Evolutionary conservation across 2,797 vertebrate species (phyloP).

Genomic region (Anableps anableps): DNA sequence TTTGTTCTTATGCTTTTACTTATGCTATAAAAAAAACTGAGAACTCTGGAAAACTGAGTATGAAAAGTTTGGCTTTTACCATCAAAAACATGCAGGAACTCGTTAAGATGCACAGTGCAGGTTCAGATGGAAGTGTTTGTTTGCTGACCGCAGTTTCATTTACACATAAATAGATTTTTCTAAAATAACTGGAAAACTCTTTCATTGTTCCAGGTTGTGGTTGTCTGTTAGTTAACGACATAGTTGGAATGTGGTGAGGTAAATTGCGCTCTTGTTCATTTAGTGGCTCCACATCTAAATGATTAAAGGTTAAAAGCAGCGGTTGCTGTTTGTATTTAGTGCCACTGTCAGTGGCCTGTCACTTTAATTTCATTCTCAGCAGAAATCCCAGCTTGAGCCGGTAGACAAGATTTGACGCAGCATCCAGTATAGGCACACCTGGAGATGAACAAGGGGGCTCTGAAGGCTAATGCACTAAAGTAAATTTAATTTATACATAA

Average conservation of each 20-base stretch:
- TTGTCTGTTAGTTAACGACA: not conserved
- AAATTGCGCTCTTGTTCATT: not conserved
- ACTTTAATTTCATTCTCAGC: conserved; percentile 51
- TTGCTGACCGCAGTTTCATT: not conserved
- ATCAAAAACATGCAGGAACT: not conserved
- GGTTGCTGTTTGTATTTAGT: conserved; percentile 12
- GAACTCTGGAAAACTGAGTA: not conserved
- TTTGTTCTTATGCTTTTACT: not conserved
- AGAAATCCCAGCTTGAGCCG: conserved; percentile 30
- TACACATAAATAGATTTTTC: not conserved
- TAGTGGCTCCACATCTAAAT: conserved; percentile 10
- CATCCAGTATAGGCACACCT: not conserved
- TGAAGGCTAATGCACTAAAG: not conserved
- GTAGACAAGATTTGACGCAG: not conserved
- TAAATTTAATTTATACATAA: not conserved
- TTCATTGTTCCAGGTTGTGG: not conserved
- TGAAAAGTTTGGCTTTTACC: not conserved
- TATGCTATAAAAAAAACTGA: not conserved
- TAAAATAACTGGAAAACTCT: not conserved
- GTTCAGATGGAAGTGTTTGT: not conserved
- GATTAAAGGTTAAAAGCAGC: conserved; percentile 20
- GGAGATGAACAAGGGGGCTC: not conserved
- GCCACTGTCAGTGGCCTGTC: conserved; percentile 4
- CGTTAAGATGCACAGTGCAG: not conserved
- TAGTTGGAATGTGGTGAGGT: not conserved